phyloP scores from a whole-genome alignment of 2,888 invertebrate species.

The Meta bourneti region DNA sequence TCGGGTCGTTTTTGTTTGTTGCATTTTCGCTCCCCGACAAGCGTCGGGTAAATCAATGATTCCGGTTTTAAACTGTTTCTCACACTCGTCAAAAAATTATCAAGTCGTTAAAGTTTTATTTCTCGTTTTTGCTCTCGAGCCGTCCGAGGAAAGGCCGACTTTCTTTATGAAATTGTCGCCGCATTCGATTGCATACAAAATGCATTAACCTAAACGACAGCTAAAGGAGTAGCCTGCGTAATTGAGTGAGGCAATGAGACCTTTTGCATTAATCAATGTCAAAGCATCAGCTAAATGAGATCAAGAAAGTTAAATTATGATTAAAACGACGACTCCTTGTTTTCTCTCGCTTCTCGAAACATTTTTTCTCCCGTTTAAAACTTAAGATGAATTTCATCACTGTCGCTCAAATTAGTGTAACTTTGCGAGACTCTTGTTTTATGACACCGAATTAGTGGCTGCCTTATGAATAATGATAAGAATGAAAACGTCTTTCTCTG shows the following conservation, averaged over 20 bases:
- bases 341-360: conserved; percentile 23
- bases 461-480: conserved; percentile 73
- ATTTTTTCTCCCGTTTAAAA: conserved; percentile 53
- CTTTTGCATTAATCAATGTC: conserved; percentile 76
- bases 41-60: not conserved
- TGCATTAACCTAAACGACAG: conserved; percentile 49
- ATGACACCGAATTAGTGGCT: conserved; percentile 70
- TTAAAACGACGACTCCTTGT: conserved; percentile 70
- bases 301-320: conserved; percentile 75
- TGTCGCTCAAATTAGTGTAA: conserved; percentile 76
- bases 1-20: conserved; percentile 9
- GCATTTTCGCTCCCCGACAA: conserved; percentile 15
- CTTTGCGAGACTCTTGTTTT: conserved; percentile 68
- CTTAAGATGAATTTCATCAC: conserved; percentile 75
- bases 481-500: conserved; percentile 46
- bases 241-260: conserved; percentile 74
- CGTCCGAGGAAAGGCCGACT: conserved; percentile 1
- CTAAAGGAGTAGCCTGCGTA: conserved; percentile 59
- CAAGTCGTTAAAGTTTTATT: conserved; percentile 19
- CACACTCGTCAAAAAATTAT: conserved; percentile 50
- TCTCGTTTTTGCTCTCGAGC: not conserved
- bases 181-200: conserved; percentile 69
- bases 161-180: conserved; percentile 68
- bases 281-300: conserved; percentile 73
- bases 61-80: conserved; percentile 38